Evolutionary conservation across 2,888 invertebrate species (phyloP).

Genomic region (Buathra laborator): DNA sequence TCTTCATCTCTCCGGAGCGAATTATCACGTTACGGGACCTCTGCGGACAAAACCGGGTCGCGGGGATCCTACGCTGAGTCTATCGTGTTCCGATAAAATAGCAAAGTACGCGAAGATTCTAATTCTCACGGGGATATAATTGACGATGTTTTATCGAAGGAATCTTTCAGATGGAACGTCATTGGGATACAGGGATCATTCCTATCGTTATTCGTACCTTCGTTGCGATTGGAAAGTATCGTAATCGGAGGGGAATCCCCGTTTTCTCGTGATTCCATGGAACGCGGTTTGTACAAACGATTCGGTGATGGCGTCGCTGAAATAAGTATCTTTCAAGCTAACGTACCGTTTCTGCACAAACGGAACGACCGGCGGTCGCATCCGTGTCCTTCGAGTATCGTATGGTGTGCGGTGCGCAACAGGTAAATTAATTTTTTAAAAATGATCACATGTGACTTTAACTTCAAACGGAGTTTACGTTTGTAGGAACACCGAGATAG

Average conservation of each 20-base stretch:
- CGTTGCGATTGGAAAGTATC: conserved; percentile 90
- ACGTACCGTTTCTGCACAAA: conserved; percentile 83
- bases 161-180: conserved; percentile 90
- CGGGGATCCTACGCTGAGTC: conserved; percentile 94
- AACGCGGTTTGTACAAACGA: conserved; percentile 86
- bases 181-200: conserved; percentile 95
- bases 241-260: conserved; percentile 90
- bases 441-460: conserved; percentile 20
- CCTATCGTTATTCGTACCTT: conserved; percentile 89
- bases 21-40: conserved; percentile 90
- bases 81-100: conserved; percentile 98
- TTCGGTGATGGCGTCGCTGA: conserved; percentile 75
- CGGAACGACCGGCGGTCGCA: conserved; percentile 83
- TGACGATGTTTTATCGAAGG: not conserved
- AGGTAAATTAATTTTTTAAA: conserved; percentile 77
- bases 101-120: conserved; percentile 85
- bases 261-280: conserved; percentile 88
- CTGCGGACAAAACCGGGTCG: conserved; percentile 96
- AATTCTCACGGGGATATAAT: conserved; percentile 7
- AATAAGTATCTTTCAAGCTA: conserved; percentile 82
- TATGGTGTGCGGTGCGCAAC: conserved; percentile 87
- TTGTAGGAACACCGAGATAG: conserved; percentile 89
- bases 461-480: conserved; percentile 18
- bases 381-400: conserved; percentile 88
- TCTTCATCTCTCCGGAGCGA: conserved; percentile 86